Conservation (phyloP, 2,797 vertebrate genomes). For the Sebastes itinus region DNA sequence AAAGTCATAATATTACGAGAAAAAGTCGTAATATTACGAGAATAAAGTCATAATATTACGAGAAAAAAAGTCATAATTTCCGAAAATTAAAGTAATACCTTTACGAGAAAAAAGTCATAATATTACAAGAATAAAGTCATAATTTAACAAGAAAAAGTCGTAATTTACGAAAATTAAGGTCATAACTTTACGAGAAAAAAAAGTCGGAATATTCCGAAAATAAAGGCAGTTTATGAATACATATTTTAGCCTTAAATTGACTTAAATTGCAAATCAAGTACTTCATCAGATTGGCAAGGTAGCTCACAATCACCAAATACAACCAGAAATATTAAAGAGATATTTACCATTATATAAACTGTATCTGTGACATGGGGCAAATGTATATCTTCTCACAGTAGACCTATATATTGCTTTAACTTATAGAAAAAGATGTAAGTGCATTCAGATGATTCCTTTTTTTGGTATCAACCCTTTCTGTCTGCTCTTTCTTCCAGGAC, state of each 20-base stretch:
- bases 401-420: background rate
- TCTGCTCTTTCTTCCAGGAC: conserved; percentile 13
- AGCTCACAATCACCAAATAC: background rate
- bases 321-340: background rate
- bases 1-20: too few species aligned
- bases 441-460: background rate
- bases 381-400: background rate
- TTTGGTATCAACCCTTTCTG: background rate
- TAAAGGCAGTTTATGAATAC: too few species aligned
- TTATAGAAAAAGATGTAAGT: background rate
- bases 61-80: too few species aligned
- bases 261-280: background rate
- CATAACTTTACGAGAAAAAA: too few species aligned
- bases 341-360: background rate
- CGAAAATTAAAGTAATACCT: too few species aligned
- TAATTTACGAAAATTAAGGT: too few species aligned
- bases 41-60: too few species aligned
- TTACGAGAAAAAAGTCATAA: too few species aligned
- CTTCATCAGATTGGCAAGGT: background rate
- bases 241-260: background rate
- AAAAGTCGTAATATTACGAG: too few species aligned
- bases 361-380: background rate
- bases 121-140: too few species aligned
- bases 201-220: too few species aligned
- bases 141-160: too few species aligned